Base-by-base conservation (phyloP, 1,140 invertebrate genomes). In the Theocolax elegans region DNA sequence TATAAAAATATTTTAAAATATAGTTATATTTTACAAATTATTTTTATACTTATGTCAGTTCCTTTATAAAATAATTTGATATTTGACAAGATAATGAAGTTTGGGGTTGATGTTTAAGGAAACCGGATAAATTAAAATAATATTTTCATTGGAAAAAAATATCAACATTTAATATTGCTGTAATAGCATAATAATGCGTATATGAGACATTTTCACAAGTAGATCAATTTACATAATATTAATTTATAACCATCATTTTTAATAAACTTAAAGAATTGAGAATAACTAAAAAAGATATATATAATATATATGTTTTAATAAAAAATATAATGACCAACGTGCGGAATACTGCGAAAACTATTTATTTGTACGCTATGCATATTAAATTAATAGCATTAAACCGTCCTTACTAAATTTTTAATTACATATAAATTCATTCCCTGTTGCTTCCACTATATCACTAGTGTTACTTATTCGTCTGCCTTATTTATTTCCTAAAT, bases 81-180 rank as follows among this genome's bases (percentile, higher is more conserved):
- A n/a, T n/a, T n/a, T n/a, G n/a, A n/a, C n/a, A n/a, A n/a, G n/a
- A n/a, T n/a, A n/a, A n/a, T n/a, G n/a, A n/a, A n/a, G n/a, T n/a
- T n/a, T n/a, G n/a, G n/a, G n/a, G n/a, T n/a, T n/a, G n/a, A n/a
- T n/a, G n/a, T n/a, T n/a, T n/a, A n/a, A n/a, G n/a, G n/a, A n/a
- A n/a, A n/a, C n/a, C n/a, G n/a, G n/a, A n/a, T n/a, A 59, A 48
- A 59, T 67, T 67, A 40, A 53, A 56, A 25, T 54, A 66, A 66
- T 67, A 58, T 67, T 58, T 67, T 35, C 15, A 13, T 60, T 60
- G 1, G 49, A 68, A 59, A 42, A 68, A 3, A 60, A 56, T 59
- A 23, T 25, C 19, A 60, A 60, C 53, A 58, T 58, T 67, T 31
- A 23, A 46, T 67, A 53, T 56, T 67, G 17, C 15, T 23, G 58